Evolutionary conservation across 2,113 vertebrate genomes (phyloP), one percentile per base, ranked within the genome.

Genomic region (Balaeniceps rex): DNA sequence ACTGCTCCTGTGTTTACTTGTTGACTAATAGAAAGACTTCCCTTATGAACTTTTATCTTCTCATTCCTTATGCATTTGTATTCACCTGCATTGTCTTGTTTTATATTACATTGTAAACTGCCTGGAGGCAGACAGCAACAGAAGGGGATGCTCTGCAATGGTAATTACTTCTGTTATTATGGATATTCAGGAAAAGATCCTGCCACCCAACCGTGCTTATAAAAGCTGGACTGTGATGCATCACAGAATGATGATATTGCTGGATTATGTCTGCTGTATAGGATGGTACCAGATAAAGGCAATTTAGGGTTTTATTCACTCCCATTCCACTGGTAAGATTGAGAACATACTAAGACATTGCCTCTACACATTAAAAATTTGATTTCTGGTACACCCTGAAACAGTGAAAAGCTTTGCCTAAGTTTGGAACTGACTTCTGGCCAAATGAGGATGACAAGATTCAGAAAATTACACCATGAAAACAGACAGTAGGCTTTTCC

Each of bases 151-250:
- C 46, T 92, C 77, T 91, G 55, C 83, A 82, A 87, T 60, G 87
- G 65, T 94, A 96, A 96, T 96, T 78, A 87, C 75, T 80, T 47
- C 65, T 95, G 52, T 93, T 89, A 87, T 82, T 77, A 84, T 60
- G 87, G 89, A 75, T 89, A 75, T 89, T 92, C 69, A 79, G 61
- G 69, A 87, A 87, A 71, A 89, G 72, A 88, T 87, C 81, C 81
- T 89, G 69, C 26, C 93, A 68, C 33, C 54, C 69, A 64, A 15
- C 23, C 11, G 21, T 75, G 55, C n/a, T 77, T 68, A 65, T 29
- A 80, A 65, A 83, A 60, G 14, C 54, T 71, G 83, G 69, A 83
- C 72, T 69, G 21, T 51, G 72, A 29, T 77, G 64, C 72, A 29
- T 22, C 10, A 22, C 0, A 29, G 57, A 77, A 64, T 18, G 51